These are phyloP conservation scores for Timandra comae DNA, from an alignment of 2,888 invertebrate species.

Conservation along the genomic window DNA sequence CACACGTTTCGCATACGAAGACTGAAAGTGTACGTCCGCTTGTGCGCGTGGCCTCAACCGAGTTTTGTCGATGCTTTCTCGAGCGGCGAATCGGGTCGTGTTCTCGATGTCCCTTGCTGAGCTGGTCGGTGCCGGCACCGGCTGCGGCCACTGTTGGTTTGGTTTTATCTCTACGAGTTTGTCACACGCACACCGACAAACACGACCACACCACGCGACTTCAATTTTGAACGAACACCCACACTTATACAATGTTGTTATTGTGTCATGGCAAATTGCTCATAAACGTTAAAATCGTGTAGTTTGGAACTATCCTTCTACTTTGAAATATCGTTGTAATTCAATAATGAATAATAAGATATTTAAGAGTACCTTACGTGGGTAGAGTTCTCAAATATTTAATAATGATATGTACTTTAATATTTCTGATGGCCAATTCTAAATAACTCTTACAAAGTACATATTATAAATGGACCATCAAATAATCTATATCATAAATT, in stretches of 20 bases:
- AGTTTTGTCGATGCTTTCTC: conserved; percentile 76
- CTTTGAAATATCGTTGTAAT: no score
- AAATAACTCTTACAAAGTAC: no score
- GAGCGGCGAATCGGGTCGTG: conserved; percentile 74
- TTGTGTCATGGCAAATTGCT: conserved; percentile 47
- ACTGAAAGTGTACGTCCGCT: conserved; percentile 64
- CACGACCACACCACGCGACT: conserved; percentile 27
- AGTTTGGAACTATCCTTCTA: no score
- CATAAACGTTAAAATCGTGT: background rate
- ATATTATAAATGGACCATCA: conserved; percentile 35
- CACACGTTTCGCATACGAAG: conserved; percentile 49
- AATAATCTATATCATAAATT: conserved; percentile 40
- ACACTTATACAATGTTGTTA: conserved; percentile 34
- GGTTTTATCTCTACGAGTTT: conserved; percentile 25
- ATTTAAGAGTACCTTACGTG: no score
- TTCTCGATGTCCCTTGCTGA: conserved; percentile 65
- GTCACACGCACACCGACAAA: conserved; percentile 38
- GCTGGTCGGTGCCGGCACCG: conserved; percentile 33
- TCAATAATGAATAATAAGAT: no score
- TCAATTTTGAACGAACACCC: conserved; percentile 34
- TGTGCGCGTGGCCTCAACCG: conserved; percentile 72
- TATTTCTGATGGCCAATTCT: no score
- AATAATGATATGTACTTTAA: no score
- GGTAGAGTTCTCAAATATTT: no score
- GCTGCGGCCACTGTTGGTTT: conserved; percentile 9